Evolutionary conservation across 1,140 invertebrate species (phyloP).

Genomic region (Drosophila pectinifera): DNA sequence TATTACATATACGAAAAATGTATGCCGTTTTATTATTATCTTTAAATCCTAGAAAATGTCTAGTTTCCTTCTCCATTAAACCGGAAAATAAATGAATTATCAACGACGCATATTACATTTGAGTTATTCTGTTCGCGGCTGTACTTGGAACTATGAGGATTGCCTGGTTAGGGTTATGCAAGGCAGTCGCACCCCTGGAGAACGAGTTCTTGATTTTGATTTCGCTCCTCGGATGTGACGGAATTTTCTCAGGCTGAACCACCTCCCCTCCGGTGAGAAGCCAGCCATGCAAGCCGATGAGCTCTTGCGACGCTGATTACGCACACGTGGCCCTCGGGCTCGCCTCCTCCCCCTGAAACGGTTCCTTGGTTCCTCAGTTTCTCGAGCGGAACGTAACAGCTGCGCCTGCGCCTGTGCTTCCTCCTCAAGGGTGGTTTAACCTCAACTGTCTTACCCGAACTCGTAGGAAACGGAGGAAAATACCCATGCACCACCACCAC

Average conservation of each 20-base stretch:
- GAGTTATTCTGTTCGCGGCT: constrained; percentile 1
- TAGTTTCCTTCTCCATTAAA: background rate
- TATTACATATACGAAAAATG: background rate
- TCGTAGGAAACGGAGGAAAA: constrained; percentile 18
- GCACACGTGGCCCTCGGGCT: constrained; percentile 48
- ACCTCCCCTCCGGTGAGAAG: background rate
- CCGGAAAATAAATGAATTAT: constrained; percentile 8
- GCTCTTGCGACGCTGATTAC: constrained; percentile 60
- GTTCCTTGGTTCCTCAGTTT: constrained; percentile 50
- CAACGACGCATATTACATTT: background rate
- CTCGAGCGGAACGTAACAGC: constrained; percentile 64
- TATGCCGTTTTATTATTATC: constrained; percentile 11
- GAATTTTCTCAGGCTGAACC: constrained; percentile 56
- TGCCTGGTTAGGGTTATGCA: background rate
- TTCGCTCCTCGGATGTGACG: constrained; percentile 24
- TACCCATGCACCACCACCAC: constrained; percentile 50
- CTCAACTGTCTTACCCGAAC: constrained; percentile 22
- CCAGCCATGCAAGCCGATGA: constrained; percentile 18
- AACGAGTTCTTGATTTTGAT: constrained; percentile 60
- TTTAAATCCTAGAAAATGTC: constrained; percentile 1
- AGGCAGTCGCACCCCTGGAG: constrained; percentile 1
- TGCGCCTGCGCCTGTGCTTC: constrained; percentile 68
- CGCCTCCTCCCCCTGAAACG: constrained; percentile 46
- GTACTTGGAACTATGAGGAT: constrained; percentile 2
- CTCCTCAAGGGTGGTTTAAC: constrained; percentile 63